Evolutionary conservation across 2,888 invertebrate genomes (phyloP), one percentile per base, ranked within the genome.

Genomic region (Xiphydria camelus): DNA sequence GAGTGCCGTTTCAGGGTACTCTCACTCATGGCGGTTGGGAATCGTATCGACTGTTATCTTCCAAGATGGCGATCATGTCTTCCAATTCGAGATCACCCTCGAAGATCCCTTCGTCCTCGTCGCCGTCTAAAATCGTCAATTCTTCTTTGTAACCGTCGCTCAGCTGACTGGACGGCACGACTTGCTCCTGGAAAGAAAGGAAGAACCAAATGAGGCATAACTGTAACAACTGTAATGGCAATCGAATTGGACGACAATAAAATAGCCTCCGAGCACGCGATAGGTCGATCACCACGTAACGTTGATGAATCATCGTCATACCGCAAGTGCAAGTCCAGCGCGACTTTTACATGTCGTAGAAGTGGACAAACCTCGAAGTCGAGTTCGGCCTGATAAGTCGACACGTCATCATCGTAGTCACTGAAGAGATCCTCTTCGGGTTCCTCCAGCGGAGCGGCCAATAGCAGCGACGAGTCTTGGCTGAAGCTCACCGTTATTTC

Each of bases 21-120:
- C n/a, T n/a, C n/a, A n/a, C 56, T 57, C 57, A 57, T 14, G 56
- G 56, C 17, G 56, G 56, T 32, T 57, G 53, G n/a, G 57, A 51
- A 31, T 56, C 26, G 12, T 49, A 37, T 32, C 41, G 45, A 10
- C 45, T 45, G 25, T 45, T 45, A 17, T 54, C 47, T 29, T 46
- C 21, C 7, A 26, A 17, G 14, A 47, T 33, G 9, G 15, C 21
- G n/a, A n/a, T n/a, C 23, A 40, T 23, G 14, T 25, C 38, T 9
- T 22, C 25, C 7, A 17, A n/a, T 4, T 7, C 14, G 10, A 15
- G 18, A 42, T 56, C 53, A 9, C 53, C 56, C 45, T 57, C 51
- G n/a, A 56, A 56, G 45, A n/a, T n/a, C n/a, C 56, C 57, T 20
- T 56, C 57, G n/a, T 56, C 51, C 35, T 54, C 18, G 18, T 57